phyloP scores from a whole-genome alignment of 2,113 vertebrate species.

The Ceyx cyanopectus region DNA sequence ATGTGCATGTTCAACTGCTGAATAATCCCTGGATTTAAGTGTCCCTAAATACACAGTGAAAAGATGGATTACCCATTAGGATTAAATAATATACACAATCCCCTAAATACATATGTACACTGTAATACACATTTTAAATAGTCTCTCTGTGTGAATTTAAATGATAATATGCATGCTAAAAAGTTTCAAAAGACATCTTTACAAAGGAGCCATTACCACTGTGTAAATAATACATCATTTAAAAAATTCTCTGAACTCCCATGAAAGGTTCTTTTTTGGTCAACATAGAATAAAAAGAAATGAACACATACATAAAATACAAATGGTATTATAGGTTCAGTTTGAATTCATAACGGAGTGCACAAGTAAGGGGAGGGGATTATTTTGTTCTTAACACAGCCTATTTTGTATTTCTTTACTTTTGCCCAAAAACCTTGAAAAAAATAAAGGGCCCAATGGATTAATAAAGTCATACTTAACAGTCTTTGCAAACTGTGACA shows the following conservation, averaged over 20 bases:
- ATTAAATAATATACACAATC: slow-evolving; percentile 67
- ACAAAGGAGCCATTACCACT: slow-evolving; percentile 63
- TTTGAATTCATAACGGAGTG: background rate
- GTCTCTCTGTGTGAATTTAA: slow-evolving; percentile 57
- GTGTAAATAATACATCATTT: slow-evolving; percentile 68
- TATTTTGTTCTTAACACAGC: background rate
- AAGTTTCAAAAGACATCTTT: slow-evolving; percentile 64
- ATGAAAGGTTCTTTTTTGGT: slow-evolving; percentile 34
- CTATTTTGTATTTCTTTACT: background rate
- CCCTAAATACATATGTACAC: slow-evolving; percentile 67
- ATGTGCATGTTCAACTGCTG: slow-evolving; percentile 30
- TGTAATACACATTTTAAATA: slow-evolving; percentile 62
- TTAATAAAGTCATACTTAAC: background rate
- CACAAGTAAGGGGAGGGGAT: background rate
- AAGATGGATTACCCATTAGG: slow-evolving; percentile 73
- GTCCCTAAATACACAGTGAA: slow-evolving; percentile 68
- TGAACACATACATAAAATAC: background rate
- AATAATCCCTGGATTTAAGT: slow-evolving; percentile 70
- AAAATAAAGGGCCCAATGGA: background rate
- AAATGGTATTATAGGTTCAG: background rate
- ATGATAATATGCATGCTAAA: slow-evolving; percentile 55
- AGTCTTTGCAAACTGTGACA: background rate
- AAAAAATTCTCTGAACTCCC: slow-evolving; percentile 50
- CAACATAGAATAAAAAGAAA: slow-evolving; percentile 10
- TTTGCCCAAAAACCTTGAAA: background rate